Base-by-base conservation (phyloP, 2,797 vertebrate species). In the Schizopygopsis malacanthus region DNA sequence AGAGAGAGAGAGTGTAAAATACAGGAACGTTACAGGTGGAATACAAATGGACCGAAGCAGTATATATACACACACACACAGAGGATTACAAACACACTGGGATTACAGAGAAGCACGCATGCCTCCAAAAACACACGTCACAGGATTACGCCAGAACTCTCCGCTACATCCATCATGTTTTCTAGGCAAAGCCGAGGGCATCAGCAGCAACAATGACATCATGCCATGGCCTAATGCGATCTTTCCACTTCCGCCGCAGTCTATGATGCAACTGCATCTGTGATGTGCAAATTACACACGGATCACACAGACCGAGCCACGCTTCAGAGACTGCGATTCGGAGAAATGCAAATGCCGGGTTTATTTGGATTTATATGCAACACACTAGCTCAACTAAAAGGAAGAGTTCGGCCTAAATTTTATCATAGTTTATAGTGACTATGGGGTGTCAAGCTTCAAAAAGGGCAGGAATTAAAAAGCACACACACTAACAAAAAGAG, bases 141-240 rank as follows among this genome's bases (percentile, higher is more conserved):
- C 28, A 63, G 76, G 88, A 92, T 87, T 90, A 90, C 88, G 72
- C 86, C 88, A 86, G 84, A 89, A 82, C 91, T 86, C 89, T 87
- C 88, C 72, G 81, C 22, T 6, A 70, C 70, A 78, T 81, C 63
- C 83, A 61, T 77, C 79, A 85, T 77, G 86, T 88, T 88, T 88
- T 89, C 86, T 85, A 89, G 85, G 73, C 82, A 90, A 86, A 87
- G 52, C 87, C 83, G 79, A 84, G 75, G 73, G 69, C 80, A 86
- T 78, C 50, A 71, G 75, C 71, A 87, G 72, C 43, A 69, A 69
- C 65, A 37, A 76, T 89, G 90, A 90, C 85, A 88, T 89, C 87
- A 90, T 79, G 25, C 47, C 61, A 33, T 33, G 67, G 63, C 54
- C 72, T 87, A 78, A 67, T 87, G 73, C 33, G 12, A 83, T 84